These are phyloP conservation scores for Morinoia aosen DNA, from an alignment of 2,888 invertebrate genomes.

Conservation along the genomic window DNA sequence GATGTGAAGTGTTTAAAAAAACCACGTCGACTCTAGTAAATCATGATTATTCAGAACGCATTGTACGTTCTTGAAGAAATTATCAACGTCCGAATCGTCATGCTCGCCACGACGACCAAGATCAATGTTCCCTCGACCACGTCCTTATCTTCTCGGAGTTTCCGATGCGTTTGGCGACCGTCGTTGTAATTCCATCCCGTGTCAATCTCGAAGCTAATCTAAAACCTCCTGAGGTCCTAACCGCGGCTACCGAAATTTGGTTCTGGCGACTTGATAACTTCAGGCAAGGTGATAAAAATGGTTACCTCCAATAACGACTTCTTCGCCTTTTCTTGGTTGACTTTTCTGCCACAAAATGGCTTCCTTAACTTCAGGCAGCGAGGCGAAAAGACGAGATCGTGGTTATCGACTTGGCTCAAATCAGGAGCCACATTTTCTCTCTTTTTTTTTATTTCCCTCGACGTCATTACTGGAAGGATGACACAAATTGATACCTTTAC, in stretches of 20 bases:
- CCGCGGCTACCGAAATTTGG: background rate
- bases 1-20: background rate
- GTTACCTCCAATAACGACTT: background rate
- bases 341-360: background rate
- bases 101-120: background rate
- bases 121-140: background rate
- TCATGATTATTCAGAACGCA: background rate
- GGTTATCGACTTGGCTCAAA: background rate
- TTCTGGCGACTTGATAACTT: background rate
- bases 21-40: background rate
- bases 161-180: background rate
- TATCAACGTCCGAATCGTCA: too few species aligned
- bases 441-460: background rate
- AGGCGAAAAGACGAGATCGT: background rate
- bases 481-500: background rate
- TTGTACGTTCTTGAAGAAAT: background rate
- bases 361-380: background rate
- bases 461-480: background rate
- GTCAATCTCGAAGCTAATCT: conserved; percentile 23
- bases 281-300: background rate
- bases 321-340: background rate
- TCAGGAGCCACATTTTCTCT: background rate
- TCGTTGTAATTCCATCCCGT: background rate
- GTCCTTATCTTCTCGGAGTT: background rate
- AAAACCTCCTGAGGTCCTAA: conserved; percentile 19